Percentiles rank a stretch among this genome's conserved stretches.
phyloP scores from a whole-genome alignment of 2,113 vertebrate species.

The Elachura formosa region DNA sequence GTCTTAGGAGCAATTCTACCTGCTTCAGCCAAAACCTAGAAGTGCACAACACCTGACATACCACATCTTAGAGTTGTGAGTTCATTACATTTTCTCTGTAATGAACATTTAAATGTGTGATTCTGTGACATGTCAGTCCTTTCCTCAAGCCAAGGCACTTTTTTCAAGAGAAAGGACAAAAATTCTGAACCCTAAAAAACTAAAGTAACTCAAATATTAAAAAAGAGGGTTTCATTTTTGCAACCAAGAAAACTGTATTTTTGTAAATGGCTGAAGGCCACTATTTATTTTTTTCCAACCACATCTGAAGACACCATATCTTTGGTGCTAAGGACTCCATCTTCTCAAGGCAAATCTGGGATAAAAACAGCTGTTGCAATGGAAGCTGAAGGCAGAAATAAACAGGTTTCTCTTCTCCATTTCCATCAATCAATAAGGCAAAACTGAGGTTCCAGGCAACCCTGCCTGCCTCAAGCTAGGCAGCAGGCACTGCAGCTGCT shows the following conservation, averaged over 20 bases:
- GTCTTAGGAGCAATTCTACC: not conserved
- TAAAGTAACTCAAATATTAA: not conserved
- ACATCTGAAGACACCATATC: not conserved
- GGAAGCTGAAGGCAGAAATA: not conserved
- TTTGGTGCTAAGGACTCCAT: not conserved
- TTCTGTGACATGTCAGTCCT: not conserved
- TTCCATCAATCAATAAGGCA: not conserved
- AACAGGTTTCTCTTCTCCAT: not conserved
- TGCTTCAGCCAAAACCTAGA: not conserved
- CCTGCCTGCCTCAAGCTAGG: no score
- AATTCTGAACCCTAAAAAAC: not conserved
- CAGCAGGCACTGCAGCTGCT: not conserved
- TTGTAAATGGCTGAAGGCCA: not conserved
- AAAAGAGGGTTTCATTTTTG: not conserved
- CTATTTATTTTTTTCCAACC: not conserved
- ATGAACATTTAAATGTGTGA: not conserved
- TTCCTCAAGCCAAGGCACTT: not conserved
- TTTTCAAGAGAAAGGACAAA: not conserved
- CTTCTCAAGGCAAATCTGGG: not conserved
- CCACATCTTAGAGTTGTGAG: not conserved
- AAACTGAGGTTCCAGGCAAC: not conserved
- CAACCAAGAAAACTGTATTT: not conserved
- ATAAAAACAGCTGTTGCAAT: not conserved
- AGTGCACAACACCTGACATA: fast-evolving
- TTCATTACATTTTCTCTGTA: no score